Evolutionary conservation across 2,888 invertebrate species (phyloP).

Genomic region (Epicampocera succincta): DNA sequence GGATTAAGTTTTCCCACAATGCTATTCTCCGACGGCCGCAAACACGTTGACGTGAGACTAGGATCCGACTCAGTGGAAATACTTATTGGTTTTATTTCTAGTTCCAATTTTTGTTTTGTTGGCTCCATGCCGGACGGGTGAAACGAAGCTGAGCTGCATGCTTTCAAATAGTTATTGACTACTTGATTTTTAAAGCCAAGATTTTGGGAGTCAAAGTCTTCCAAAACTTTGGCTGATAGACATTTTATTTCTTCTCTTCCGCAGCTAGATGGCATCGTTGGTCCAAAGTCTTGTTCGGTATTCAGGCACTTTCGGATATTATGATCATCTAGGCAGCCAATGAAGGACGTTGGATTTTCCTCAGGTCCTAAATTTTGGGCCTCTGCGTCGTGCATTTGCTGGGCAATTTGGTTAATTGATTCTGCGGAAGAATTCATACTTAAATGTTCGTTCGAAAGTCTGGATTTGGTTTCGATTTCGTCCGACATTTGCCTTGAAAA

Average conservation of each 20-base stretch:
- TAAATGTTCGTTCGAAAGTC: conserved; percentile 66
- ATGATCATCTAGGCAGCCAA: background rate
- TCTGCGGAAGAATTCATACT: conserved; percentile 66
- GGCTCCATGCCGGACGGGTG: conserved; percentile 14
- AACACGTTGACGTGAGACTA: conserved; percentile 37
- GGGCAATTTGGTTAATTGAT: background rate
- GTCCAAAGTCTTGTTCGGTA: conserved; percentile 31
- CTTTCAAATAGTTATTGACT: conserved; percentile 65
- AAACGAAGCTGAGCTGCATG: conserved; percentile 53
- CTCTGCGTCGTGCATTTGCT: background rate
- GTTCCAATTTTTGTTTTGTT: conserved; percentile 8
- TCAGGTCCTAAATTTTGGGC: background rate
- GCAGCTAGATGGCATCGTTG: too few species aligned
- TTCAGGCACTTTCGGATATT: background rate
- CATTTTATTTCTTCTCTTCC: conserved; percentile 26
- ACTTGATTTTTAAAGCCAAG: conserved; percentile 42
- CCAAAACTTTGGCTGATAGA: conserved; percentile 51
- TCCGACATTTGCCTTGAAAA: conserved; percentile 58
- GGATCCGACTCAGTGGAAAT: conserved; percentile 70
- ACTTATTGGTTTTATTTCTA: conserved; percentile 52
- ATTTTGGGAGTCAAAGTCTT: conserved; percentile 61
- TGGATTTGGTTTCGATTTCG: conserved; percentile 69
- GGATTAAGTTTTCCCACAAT: conserved; percentile 32
- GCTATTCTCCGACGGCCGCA: background rate
- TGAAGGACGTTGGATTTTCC: background rate